A percentile compares a stretch with the other conserved stretches of the same genome.
phyloP scores from a whole-genome alignment of 2,797 vertebrate genomes.

The Hylomyscus alleni region DNA sequence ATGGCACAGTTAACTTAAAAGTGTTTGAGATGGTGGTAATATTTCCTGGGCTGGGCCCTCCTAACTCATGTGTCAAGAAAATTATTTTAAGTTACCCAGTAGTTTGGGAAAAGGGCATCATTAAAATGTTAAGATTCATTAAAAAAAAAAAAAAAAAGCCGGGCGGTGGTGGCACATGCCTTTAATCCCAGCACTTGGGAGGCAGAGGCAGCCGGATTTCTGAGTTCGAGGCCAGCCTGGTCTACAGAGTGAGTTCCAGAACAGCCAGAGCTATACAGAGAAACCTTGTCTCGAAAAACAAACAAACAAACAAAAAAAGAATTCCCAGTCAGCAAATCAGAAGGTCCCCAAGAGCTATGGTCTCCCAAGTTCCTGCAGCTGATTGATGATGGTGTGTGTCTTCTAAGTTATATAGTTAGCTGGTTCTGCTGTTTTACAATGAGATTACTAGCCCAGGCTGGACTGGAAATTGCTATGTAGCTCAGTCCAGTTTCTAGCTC shows the following conservation, averaged over 20 bases:
- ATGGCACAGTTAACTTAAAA: too few species aligned
- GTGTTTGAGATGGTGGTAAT: background rate
- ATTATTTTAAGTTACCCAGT: too few species aligned
- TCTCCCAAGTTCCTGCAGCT: background rate
- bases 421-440: background rate
- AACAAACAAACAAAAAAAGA: too few species aligned
- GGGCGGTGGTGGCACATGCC: too few species aligned
- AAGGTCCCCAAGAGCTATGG: background rate
- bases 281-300: too few species aligned
- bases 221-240: too few species aligned
- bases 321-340: slow-evolving; percentile 13
- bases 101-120: background rate
- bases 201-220: too few species aligned
- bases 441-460: background rate
- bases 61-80: background rate
- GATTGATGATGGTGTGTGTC: slow-evolving; percentile 29
- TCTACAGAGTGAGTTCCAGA: too few species aligned
- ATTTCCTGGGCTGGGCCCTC: background rate
- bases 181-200: too few species aligned
- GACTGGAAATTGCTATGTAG: background rate
- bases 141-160: too few species aligned
- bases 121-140: too few species aligned
- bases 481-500: background rate
- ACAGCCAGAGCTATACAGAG: too few species aligned
- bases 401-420: background rate